Conservation (phyloP, 2,888 invertebrate species). For the Polyommatus iphigenia region DNA sequence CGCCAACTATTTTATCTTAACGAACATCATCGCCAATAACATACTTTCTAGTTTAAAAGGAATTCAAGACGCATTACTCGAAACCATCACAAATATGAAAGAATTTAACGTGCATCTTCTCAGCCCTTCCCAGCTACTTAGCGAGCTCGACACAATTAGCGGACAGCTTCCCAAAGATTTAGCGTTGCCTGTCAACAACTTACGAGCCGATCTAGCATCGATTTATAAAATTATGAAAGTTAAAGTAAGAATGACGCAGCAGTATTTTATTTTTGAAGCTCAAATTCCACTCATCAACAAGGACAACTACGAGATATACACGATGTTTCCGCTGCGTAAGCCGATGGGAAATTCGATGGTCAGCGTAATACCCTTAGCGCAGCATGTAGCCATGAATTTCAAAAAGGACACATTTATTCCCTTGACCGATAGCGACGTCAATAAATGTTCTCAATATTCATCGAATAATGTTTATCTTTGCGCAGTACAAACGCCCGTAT, state of each 20-base stretch:
- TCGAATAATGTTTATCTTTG: not conserved
- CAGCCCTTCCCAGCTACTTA: constrained; percentile 6
- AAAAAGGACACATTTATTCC: not conserved
- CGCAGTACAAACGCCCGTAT: constrained; percentile 9
- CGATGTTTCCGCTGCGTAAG: not conserved
- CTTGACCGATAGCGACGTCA: not conserved
- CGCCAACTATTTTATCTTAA: constrained; percentile 15
- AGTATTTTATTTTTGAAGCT: constrained; percentile 5
- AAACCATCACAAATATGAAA: not conserved
- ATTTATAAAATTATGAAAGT: too few species aligned
- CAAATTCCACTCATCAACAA: not conserved
- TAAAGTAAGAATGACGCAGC: not conserved
- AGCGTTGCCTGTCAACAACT: not conserved
- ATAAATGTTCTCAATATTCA: not conserved
- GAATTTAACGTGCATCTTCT: constrained; percentile 21
- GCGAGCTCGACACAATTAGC: constrained; percentile 20
- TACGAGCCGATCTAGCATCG: not conserved
- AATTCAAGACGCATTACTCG: constrained; percentile 16
- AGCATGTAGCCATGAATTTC: not conserved
- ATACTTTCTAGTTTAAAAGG: constrained; percentile 13
- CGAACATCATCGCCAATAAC: not conserved
- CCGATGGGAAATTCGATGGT: not conserved
- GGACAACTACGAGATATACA: not conserved
- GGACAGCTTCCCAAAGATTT: constrained; percentile 17
- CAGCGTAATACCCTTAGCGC: not conserved